Conservation (phyloP, 2,113 vertebrate genomes). For the Syngnathus typhle region DNA sequence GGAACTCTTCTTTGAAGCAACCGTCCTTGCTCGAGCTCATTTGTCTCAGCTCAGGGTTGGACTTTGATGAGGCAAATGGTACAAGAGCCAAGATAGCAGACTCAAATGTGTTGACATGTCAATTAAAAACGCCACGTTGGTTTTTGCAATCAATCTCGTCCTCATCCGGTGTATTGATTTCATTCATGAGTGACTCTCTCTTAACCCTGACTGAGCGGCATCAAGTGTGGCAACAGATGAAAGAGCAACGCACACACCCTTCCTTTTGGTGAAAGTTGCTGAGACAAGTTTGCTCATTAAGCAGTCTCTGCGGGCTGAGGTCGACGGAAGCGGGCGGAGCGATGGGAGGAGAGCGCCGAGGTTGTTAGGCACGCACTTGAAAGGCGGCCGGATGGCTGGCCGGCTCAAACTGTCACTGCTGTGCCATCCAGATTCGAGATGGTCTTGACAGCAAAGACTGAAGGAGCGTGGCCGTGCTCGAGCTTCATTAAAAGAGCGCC, state of each 20-base stretch:
- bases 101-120: too few relatives aligned
- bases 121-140: too few relatives aligned
- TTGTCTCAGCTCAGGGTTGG: too few relatives aligned
- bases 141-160: too few relatives aligned
- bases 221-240: conserved; percentile 26
- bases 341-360: conserved; percentile 38
- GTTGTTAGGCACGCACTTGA: conserved; percentile 54
- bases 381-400: conserved; percentile 22
- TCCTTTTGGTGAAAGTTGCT: conserved; percentile 45
- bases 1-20: background rate
- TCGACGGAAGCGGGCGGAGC: conserved; percentile 25
- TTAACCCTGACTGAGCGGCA: conserved; percentile 2
- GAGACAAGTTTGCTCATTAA: conserved; percentile 57
- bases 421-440: conserved; percentile 23
- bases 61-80: too few relatives aligned
- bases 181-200: conserved; percentile 36
- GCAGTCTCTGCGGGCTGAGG: conserved; percentile 24
- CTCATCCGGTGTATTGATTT: background rate
- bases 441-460: conserved; percentile 47
- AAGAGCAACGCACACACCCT: conserved; percentile 38
- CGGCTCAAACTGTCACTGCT: conserved; percentile 36
- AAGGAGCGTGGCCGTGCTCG: background rate
- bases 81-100: too few relatives aligned
- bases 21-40: too few relatives aligned
- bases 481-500: conserved; percentile 45